Percentiles rank a stretch among this genome's conserved stretches.
Conservation (phyloP, 2,888 invertebrate genomes). For the Caenorhabditis drosophilae region DNA sequence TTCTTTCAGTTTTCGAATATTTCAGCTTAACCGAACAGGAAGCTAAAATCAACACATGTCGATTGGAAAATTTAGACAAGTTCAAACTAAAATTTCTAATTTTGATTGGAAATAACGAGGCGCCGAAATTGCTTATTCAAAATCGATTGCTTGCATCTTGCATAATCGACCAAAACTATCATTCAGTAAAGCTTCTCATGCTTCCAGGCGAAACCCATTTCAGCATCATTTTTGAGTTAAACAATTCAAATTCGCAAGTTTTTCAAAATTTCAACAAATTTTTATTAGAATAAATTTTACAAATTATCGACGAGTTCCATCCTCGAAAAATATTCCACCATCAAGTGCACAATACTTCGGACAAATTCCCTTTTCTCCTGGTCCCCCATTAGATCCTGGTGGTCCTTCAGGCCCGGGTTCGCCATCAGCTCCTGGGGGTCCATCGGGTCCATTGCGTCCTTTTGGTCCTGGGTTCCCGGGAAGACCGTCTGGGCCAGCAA, state of each 20-base stretch:
- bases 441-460: conserved; percentile 35
- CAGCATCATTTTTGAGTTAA: no score
- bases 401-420: conserved; percentile 30
- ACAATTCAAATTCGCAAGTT: no score
- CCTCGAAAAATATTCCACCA: conserved; percentile 59
- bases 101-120: conserved; percentile 11
- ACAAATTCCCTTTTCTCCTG: conserved; percentile 38
- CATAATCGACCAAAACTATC: no score
- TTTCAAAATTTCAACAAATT: neutral
- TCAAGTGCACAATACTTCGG: conserved; percentile 54
- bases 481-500: conserved; percentile 32
- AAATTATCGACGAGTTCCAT: conserved; percentile 44
- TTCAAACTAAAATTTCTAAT: conserved; percentile 2
- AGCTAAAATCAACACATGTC: conserved; percentile 13
- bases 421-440: conserved; percentile 36
- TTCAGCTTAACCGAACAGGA: conserved; percentile 18
- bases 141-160: conserved; percentile 2
- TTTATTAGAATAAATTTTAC: neutral
- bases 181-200: neutral
- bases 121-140: conserved; percentile 22
- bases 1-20: neutral
- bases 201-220: neutral
- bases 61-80: neutral
- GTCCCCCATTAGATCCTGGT: conserved; percentile 28
- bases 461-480: conserved; percentile 33